These are phyloP conservation scores for Anableps anableps DNA, from an alignment of 2,797 vertebrate genomes.

Conservation along the genomic window DNA sequence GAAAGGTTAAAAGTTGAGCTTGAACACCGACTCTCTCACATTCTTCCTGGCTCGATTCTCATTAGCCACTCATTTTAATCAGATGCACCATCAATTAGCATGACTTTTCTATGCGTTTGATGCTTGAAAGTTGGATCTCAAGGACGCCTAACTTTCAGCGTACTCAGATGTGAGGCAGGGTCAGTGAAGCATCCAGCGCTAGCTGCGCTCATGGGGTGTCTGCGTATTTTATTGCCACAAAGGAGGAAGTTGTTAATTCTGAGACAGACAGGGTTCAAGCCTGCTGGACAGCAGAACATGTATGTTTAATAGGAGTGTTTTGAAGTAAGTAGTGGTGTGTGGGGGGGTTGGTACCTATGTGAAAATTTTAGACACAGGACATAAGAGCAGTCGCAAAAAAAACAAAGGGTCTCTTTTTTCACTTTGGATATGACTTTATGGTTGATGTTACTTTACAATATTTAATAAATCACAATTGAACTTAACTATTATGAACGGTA, in stretches of 20 bases:
- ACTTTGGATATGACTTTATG: neutral
- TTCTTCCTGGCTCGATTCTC: slow-evolving; percentile 90
- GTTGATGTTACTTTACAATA: neutral
- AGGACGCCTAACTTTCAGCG: slow-evolving; percentile 83
- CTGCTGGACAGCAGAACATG: slow-evolving; percentile 34
- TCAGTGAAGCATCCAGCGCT: slow-evolving; percentile 38
- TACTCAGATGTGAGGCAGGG: slow-evolving; percentile 37
- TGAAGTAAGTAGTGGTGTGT: neutral
- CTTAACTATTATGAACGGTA: neutral
- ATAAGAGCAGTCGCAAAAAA: neutral
- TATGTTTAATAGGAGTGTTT: slow-evolving; percentile 34
- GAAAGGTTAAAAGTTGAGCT: slow-evolving; percentile 93
- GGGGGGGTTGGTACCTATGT: neutral
- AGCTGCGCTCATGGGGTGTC: slow-evolving; percentile 22
- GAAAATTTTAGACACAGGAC: slow-evolving; percentile 2
- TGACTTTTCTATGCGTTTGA: slow-evolving; percentile 83
- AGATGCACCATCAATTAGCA: slow-evolving; percentile 91
- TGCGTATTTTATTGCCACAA: slow-evolving; percentile 63
- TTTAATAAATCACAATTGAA: neutral
- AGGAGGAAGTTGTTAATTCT: slow-evolving; percentile 75
- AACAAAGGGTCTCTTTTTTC: neutral
- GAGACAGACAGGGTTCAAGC: slow-evolving; percentile 58
- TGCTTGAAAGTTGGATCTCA: slow-evolving; percentile 88
- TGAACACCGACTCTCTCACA: slow-evolving; percentile 89
- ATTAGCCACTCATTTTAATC: slow-evolving; percentile 98